A percentile compares a stretch with the other conserved stretches of the same genome.
These are phyloP conservation scores for Darevskia mixta DNA, from an alignment of 2,797 vertebrate genomes.

Conservation along the genomic window DNA sequence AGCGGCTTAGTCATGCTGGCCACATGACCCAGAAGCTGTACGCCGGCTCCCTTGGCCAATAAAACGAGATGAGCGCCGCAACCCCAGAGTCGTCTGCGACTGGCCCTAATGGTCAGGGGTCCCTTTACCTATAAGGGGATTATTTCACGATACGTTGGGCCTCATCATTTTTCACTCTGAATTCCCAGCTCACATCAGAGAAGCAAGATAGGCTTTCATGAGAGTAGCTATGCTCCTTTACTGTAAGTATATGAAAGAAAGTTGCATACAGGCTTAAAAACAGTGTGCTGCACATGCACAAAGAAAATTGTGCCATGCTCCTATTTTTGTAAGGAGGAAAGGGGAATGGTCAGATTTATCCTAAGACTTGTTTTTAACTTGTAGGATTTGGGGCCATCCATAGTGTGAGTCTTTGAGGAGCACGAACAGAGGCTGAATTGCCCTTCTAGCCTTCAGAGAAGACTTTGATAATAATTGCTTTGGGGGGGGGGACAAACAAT, in stretches of 20 bases:
- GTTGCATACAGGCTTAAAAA: background rate
- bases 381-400: background rate
- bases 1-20: too few relatives aligned
- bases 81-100: too few relatives aligned
- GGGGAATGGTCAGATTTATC: background rate
- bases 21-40: too few relatives aligned
- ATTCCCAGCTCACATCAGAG: background rate
- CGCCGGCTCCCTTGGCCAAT: too few relatives aligned
- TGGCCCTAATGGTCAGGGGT: too few relatives aligned
- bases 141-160: background rate
- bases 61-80: too few relatives aligned
- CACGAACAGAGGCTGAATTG: background rate
- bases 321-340: background rate
- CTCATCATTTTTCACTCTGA: background rate
- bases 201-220: background rate
- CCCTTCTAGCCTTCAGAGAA: background rate
- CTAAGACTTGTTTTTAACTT: background rate
- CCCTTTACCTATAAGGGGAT: background rate
- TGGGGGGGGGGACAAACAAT: too few relatives aligned
- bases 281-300: background rate
- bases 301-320: background rate
- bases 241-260: background rate
- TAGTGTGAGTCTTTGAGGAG: background rate
- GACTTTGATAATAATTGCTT: background rate
- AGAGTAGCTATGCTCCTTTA: background rate